Conservation (phyloP, 2,797 vertebrate species). For the Nyctibius grandis region DNA sequence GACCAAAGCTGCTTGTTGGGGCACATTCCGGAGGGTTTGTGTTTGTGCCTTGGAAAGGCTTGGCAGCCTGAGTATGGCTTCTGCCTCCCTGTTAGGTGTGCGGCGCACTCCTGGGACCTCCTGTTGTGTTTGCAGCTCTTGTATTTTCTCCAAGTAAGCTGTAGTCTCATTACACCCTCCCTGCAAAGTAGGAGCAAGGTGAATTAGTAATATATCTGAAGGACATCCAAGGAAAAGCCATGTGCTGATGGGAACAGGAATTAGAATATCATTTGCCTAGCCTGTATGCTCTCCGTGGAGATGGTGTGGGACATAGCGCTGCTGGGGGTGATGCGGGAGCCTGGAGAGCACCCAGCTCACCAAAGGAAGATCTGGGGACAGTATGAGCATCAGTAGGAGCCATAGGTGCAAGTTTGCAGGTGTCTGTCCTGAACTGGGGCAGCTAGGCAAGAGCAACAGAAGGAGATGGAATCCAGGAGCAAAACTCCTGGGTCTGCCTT, state of each 20-base stretch:
- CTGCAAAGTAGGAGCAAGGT: background rate
- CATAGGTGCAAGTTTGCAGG: background rate
- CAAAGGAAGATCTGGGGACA: background rate
- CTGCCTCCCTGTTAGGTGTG: background rate
- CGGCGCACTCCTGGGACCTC: background rate
- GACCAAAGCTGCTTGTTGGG: background rate
- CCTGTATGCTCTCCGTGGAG: background rate
- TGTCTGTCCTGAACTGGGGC: background rate
- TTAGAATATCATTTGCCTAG: background rate
- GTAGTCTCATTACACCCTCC: background rate
- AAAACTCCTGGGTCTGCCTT: background rate
- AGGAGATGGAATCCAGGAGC: background rate
- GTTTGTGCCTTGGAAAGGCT: background rate
- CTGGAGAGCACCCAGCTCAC: background rate
- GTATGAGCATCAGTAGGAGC: background rate
- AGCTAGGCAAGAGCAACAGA: background rate
- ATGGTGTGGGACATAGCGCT: background rate
- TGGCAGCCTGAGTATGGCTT: background rate
- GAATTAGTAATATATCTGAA: background rate
- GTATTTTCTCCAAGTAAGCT: background rate
- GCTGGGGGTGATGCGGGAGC: fast-evolving
- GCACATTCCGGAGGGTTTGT: background rate
- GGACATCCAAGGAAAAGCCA: background rate
- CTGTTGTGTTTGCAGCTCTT: background rate
- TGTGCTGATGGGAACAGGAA: background rate